A percentile compares a stretch with the other conserved stretches of the same genome.
phyloP scores from a whole-genome alignment of 1,140 invertebrate species.

The Lasaia peninsularis region DNA sequence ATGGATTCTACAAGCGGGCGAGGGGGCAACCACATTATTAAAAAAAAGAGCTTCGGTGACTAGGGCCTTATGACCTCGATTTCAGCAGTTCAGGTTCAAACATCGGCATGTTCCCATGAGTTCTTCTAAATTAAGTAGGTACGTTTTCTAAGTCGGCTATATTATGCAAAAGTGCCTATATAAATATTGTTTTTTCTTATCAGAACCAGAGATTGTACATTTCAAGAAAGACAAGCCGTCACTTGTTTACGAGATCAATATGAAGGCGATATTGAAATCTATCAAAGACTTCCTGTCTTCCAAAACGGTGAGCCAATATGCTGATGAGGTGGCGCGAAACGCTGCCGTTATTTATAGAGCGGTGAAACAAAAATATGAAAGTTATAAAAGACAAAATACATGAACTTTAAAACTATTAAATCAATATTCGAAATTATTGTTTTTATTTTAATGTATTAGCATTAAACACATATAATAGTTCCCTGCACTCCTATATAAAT shows the following conservation, averaged over 20 bases:
- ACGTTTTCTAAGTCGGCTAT: too few species aligned
- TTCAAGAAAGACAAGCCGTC: conserved; percentile 38
- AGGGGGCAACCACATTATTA: too few species aligned
- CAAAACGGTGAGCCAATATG: conserved; percentile 22
- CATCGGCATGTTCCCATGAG: too few species aligned
- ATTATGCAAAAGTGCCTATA: neutral
- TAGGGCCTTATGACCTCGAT: too few species aligned
- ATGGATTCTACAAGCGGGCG: too few species aligned
- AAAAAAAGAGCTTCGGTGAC: too few species aligned
- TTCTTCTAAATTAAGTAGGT: too few species aligned
- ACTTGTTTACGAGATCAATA: conserved; percentile 36
- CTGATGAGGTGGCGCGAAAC: conserved; percentile 22
- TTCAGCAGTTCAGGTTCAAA: too few species aligned
- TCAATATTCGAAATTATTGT: too few species aligned
- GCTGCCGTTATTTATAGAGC: conserved; percentile 15
- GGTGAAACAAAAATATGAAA: conserved; percentile 14
- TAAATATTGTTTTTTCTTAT: conserved; percentile 19
- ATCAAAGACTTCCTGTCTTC: conserved; percentile 33
- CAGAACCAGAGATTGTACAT: conserved; percentile 44
- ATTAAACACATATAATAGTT: too few species aligned
- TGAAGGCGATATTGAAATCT: conserved; percentile 25
- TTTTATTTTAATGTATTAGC: too few species aligned
- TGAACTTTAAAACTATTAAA: neutral
- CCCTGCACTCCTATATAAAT: too few species aligned
- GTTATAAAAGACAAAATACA: neutral